A percentile compares a stretch with the other conserved stretches of the same genome.
Evolutionary conservation across 2,797 vertebrate species (phyloP).

Genomic region (Parauchenoglanis ngamensis): DNA sequence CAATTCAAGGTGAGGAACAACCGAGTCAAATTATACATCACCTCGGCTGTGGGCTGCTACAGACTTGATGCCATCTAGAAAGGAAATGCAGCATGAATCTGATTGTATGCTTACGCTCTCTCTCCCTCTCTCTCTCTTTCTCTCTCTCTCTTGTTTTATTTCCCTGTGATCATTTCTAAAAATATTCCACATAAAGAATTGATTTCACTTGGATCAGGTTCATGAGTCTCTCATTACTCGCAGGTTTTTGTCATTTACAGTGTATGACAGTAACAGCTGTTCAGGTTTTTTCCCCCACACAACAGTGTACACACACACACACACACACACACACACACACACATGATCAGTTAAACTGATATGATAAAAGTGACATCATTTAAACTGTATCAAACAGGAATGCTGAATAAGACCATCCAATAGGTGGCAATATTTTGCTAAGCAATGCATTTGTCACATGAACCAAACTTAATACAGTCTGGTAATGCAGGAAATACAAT

Average conservation of each 20-base stretch:
- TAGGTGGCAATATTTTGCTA: constrained; percentile 9
- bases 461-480: background rate
- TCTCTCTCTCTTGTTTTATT: background rate
- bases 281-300: background rate
- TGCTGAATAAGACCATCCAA: background rate
- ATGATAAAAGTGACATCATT: background rate
- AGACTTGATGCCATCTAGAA: constrained; percentile 25
- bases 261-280: constrained; percentile 36
- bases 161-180: constrained; percentile 41
- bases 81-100: constrained; percentile 50
- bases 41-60: constrained; percentile 41
- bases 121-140: constrained; percentile 1
- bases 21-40: constrained; percentile 59
- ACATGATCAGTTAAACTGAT: constrained; percentile 6
- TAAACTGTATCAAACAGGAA: no score
- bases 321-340: constrained; percentile 2
- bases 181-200: constrained; percentile 44
- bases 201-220: constrained; percentile 44
- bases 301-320: background rate
- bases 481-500: background rate
- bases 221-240: constrained; percentile 42
- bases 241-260: constrained; percentile 39
- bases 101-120: background rate
- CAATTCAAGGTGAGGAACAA: constrained; percentile 72
- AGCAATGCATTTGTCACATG: background rate